Evolutionary conservation across 2,113 vertebrate species (phyloP).

Genomic region (Bothrops jararaca): DNA sequence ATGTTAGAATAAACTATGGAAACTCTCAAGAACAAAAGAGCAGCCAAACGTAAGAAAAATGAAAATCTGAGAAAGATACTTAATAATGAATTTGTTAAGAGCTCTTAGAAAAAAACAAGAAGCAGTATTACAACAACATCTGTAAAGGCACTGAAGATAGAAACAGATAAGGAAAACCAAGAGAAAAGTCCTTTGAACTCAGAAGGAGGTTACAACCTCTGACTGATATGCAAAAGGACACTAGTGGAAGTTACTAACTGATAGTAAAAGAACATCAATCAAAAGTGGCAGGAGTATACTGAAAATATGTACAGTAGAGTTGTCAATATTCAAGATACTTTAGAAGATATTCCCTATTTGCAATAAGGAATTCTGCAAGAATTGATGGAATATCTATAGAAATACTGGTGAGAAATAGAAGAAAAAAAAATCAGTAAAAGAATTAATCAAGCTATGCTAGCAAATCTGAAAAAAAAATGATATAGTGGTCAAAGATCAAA

Average conservation of each 20-base stretch:
- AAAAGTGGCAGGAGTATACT: background rate
- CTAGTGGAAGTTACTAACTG: background rate
- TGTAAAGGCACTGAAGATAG: background rate
- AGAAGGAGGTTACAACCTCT: background rate
- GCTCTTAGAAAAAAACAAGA: background rate
- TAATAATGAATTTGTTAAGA: background rate
- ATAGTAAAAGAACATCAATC: background rate
- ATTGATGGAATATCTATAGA: background rate
- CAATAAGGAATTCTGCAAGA: background rate
- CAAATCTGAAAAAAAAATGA: background rate
- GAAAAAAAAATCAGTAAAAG: background rate
- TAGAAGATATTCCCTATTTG: background rate
- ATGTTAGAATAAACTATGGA: background rate
- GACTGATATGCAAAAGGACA: background rate
- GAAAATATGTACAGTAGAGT: background rate
- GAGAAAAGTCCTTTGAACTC: background rate
- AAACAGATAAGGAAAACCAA: background rate
- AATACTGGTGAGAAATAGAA: background rate
- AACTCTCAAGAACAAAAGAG: background rate
- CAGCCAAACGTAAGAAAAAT: background rate
- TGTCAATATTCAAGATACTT: background rate
- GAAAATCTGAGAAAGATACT: background rate
- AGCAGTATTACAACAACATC: background rate
- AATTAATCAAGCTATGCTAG: background rate
- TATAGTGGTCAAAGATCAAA: background rate